Percentiles rank a stretch among this genome's conserved stretches.
Evolutionary conservation across 2,797 vertebrate species (phyloP).

Genomic region (Ceryle rudis): DNA sequence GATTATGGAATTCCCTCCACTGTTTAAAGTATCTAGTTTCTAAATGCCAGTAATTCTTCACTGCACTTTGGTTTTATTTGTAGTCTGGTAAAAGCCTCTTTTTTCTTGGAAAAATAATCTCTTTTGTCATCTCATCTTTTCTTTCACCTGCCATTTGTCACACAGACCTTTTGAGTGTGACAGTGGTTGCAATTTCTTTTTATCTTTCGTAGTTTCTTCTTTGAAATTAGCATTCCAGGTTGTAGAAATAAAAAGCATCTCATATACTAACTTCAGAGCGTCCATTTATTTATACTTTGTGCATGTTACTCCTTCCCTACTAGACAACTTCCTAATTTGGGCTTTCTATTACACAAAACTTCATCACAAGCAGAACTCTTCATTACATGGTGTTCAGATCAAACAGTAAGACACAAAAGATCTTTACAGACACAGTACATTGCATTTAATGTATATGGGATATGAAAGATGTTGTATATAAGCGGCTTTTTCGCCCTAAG

Average conservation of each 20-base stretch:
- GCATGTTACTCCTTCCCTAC: background rate
- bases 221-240: background rate
- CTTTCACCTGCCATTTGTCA: background rate
- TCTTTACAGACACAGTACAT: background rate
- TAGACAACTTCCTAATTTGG: conserved; percentile 5
- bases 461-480: conserved; percentile 11
- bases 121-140: background rate
- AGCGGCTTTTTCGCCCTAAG: background rate
- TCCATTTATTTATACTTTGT: background rate
- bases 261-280: background rate
- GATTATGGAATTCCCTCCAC: background rate
- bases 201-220: background rate
- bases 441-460: background rate
- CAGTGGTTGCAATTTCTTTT: background rate
- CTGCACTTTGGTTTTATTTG: background rate
- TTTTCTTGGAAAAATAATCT: background rate
- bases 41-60: background rate
- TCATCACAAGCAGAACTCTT: background rate
- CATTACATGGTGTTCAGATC: background rate
- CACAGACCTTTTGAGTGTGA: background rate
- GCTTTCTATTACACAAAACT: conserved; percentile 14
- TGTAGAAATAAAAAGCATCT: background rate
- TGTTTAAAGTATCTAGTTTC: background rate
- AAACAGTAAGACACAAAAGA: background rate
- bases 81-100: background rate